These are phyloP conservation scores for Ceriagrion tenellum DNA, from an alignment of 2,888 invertebrate species.

Conservation along the genomic window DNA sequence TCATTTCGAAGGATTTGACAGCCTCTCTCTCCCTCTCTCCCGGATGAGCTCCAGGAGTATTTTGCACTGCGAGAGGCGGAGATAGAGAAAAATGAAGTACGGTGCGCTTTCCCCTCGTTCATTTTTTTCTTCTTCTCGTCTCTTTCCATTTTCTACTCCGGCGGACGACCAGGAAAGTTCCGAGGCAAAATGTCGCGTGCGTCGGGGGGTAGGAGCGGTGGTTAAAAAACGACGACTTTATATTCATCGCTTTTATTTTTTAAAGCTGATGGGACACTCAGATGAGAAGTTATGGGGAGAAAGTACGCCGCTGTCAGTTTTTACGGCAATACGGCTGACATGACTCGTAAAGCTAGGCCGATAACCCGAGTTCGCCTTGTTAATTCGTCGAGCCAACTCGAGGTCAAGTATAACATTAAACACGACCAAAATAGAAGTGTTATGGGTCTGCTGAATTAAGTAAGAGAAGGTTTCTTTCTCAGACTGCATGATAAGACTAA, in stretches of 20 bases:
- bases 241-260: background rate
- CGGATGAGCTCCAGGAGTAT: slow-evolving; percentile 10
- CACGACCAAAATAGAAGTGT: no score
- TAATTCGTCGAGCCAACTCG: no score
- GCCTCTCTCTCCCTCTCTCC: background rate
- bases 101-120: background rate
- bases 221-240: background rate
- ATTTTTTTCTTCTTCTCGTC: background rate
- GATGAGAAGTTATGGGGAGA: background rate
- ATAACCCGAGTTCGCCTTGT: no score
- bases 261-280: background rate
- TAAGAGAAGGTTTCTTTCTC: no score
- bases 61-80: background rate
- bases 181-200: background rate
- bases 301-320: no score
- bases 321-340: no score
- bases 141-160: background rate
- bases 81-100: background rate
- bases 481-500: no score
- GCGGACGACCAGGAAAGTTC: background rate
- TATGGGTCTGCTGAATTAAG: no score
- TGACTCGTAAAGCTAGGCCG: no score
- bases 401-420: no score
- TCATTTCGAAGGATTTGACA: slow-evolving; percentile 35
- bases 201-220: background rate